Conservation (phyloP, 2,888 invertebrate genomes). For the Lacanobia wlatinum region DNA sequence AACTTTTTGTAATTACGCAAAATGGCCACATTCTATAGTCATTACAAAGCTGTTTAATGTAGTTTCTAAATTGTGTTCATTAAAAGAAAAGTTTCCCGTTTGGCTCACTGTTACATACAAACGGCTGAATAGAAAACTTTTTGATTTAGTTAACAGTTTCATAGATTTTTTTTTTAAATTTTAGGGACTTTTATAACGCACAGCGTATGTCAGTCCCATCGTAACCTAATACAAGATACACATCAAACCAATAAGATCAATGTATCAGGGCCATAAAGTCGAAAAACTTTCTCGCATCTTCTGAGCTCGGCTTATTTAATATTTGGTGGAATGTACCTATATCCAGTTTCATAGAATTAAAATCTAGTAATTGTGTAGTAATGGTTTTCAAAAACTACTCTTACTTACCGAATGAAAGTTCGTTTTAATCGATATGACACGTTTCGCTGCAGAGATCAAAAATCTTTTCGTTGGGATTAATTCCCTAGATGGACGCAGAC, state of each 20-base stretch:
- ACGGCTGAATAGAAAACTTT: constrained; percentile 16
- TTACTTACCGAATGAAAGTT: constrained; percentile 28
- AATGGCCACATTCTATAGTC: constrained; percentile 41
- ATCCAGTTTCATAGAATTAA: constrained; percentile 2
- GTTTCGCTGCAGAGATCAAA: background rate
- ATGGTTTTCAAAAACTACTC: constrained; percentile 6
- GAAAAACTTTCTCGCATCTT: too few relatives aligned
- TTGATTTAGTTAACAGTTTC: constrained; percentile 1
- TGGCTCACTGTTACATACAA: constrained; percentile 6
- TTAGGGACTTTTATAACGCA: too few relatives aligned
- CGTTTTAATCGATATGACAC: constrained; percentile 4
- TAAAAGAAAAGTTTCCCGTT: constrained; percentile 39
- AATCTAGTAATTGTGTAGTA: constrained; percentile 4
- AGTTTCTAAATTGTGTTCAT: constrained; percentile 36
- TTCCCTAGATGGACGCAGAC: constrained; percentile 33
- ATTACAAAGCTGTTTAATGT: constrained; percentile 36
- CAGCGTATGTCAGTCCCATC: too few relatives aligned
- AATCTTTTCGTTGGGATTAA: constrained; percentile 22
- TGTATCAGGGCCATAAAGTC: too few relatives aligned
- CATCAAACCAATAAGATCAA: too few relatives aligned
- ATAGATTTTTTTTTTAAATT: too few relatives aligned
- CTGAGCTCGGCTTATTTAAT: too few relatives aligned
- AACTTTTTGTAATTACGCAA: constrained; percentile 53
- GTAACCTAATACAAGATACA: too few relatives aligned
- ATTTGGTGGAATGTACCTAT: too few relatives aligned